A percentile compares a stretch with the other conserved stretches of the same genome.
These are phyloP conservation scores for Catocala fraxini DNA, from an alignment of 2,888 invertebrate species.

Conservation along the genomic window DNA sequence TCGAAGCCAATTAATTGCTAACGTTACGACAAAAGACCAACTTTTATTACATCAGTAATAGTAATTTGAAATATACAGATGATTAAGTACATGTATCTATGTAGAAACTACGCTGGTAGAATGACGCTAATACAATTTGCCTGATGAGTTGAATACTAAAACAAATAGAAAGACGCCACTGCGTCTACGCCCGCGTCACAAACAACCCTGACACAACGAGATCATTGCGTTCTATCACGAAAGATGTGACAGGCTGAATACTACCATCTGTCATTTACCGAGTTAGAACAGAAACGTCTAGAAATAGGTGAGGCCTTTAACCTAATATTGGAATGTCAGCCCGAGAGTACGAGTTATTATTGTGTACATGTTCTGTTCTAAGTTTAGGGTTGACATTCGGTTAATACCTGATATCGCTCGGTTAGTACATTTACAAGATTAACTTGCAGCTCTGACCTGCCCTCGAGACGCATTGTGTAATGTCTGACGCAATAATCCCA, in stretches of 20 bases:
- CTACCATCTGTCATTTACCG: background rate
- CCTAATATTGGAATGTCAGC: background rate
- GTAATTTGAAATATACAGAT: no score
- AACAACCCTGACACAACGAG: slow-evolving; percentile 3
- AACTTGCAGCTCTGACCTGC: slow-evolving; percentile 46
- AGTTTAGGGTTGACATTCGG: slow-evolving; percentile 12
- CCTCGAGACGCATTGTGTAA: slow-evolving; percentile 55
- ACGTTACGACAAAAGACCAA: no score
- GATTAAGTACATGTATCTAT: no score
- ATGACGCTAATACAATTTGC: no score
- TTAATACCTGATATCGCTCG: slow-evolving; percentile 23
- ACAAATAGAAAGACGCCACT: slow-evolving; percentile 4
- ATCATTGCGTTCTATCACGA: slow-evolving; percentile 11
- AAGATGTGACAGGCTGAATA: slow-evolving; percentile 1
- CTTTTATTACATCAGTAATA: no score
- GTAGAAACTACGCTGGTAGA: no score
- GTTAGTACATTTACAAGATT: slow-evolving; percentile 29
- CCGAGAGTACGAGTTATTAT: slow-evolving; percentile 1
- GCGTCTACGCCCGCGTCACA: background rate
- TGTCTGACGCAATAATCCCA: slow-evolving; percentile 66
- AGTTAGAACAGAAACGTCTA: slow-evolving; percentile 1
- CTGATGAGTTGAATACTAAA: slow-evolving; percentile 2
- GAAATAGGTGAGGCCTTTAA: slow-evolving; percentile 5
- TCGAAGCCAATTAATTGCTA: no score
- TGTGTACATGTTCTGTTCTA: slow-evolving; percentile 7